phyloP scores from a whole-genome alignment of 2,888 invertebrate species.

The Caenorhabditis sp. region DNA sequence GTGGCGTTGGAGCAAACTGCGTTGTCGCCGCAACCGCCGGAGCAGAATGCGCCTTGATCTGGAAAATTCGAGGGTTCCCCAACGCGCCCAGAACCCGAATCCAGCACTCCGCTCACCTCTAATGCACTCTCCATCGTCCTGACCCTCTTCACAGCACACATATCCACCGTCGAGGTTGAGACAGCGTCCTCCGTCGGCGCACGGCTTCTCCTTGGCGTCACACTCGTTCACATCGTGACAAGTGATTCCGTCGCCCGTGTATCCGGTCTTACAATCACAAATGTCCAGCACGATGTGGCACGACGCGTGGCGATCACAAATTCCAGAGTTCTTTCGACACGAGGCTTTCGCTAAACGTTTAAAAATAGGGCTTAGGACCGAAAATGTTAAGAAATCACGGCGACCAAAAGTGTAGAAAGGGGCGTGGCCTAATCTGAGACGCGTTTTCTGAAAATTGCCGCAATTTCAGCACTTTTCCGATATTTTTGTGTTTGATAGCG shows the following conservation, averaged over 20 bases:
- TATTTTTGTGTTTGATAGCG: too few relatives aligned
- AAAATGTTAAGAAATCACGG: too few relatives aligned
- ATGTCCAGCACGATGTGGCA: slow-evolving; percentile 70
- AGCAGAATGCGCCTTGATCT: slow-evolving; percentile 75
- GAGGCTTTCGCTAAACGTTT: slow-evolving; percentile 68
- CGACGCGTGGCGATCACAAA: slow-evolving; percentile 76
- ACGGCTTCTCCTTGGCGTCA: slow-evolving; percentile 67
- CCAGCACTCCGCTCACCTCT: slow-evolving; percentile 59
- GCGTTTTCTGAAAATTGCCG: too few relatives aligned
- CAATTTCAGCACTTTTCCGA: too few relatives aligned
- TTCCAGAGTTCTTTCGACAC: slow-evolving; percentile 68
- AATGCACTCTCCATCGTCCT: slow-evolving; percentile 76
- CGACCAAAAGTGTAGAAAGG: too few relatives aligned
- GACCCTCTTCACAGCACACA: slow-evolving; percentile 78
- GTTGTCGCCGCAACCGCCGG: slow-evolving; percentile 74
- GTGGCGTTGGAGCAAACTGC: slow-evolving; percentile 78
- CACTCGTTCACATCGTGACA: slow-evolving; percentile 78
- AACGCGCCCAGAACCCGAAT: too few relatives aligned
- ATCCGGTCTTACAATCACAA: slow-evolving; percentile 75
- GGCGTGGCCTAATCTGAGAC: too few relatives aligned
- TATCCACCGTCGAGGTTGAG: slow-evolving; percentile 78
- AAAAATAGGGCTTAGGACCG: neutral
- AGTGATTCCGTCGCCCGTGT: slow-evolving; percentile 74
- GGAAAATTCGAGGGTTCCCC: slow-evolving; percentile 20
- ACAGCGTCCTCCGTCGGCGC: slow-evolving; percentile 68